Evolutionary conservation across 2,113 vertebrate genomes (phyloP), one percentile per base, ranked within the genome.

Genomic region (Piprites chloris): DNA sequence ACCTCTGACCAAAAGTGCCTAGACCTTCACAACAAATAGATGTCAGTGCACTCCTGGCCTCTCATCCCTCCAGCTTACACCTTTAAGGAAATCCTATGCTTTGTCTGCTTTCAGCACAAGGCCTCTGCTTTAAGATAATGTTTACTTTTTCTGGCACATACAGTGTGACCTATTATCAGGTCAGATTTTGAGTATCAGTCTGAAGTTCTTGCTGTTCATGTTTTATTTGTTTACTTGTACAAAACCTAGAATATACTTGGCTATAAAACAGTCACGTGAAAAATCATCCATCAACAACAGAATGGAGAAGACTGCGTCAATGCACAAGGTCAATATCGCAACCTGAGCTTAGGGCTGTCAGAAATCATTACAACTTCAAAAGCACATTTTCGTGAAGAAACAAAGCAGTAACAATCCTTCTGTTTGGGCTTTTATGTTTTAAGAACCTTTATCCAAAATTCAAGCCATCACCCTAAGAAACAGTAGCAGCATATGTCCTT

Each of bases 391-490:
- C 17, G 11, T n/a, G 33, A 87, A 41, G 27, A 68, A 87, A 55
- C 41, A 53, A 78, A 93, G 44, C 46, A 80, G 55, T 39, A 89
- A 67, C 9, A 32, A 80, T 83, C 44, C 33, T 69, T 67, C 28
- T 42, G 50, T 87, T 80, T 56, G 7, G 9, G 35, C 22, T 39
- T 71, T 37, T 50, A 30, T 56, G 8, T 32, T 72, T 68, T 49
- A 76, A 95, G 58, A 56, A 79, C 63, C 53, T 86, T 73, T 83
- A 76, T 53, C 27, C 52, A 55, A 82, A 83, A 94, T 59, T 56
- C 56, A 69, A 89, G 87, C 30, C 58, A 61, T 58, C 75, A 32
- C 30, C 11, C 59, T 58, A 41, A 74, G 53, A 66, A 85, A 81
- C 59, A 66, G 39, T 66, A 94, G 44, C 16, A 92, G 41, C 5